Evolutionary conservation across 2,888 invertebrate genomes (phyloP), one percentile per base, ranked within the genome.

Genomic region (Neocrepidodera transversa): DNA sequence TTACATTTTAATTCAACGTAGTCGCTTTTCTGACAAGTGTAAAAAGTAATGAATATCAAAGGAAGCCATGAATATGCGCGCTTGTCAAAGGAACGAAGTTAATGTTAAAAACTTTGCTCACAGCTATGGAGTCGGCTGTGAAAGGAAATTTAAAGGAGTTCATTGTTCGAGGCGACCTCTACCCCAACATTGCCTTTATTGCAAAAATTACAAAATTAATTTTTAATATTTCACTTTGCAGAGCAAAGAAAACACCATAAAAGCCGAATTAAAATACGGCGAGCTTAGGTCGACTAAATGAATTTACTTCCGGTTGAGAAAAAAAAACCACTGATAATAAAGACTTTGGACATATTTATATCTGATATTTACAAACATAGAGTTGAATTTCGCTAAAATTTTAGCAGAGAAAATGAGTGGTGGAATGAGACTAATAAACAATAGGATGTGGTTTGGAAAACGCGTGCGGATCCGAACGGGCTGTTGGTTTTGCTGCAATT

Each of bases 181-280:
- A n/a, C 20, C 23, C 20, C 6, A 40, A 38, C 40, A 40, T 13
- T 55, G 57, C 52, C 38, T 61, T 56, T 57, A 57, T 53, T 49
- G 49, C 40, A 57, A 49, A 62, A 58, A 58, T 62, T 58, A 51
- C 47, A 51, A 58, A 47, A 58, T 62, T 51, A 58, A 58, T 62
- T 55, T 56, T 62, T 62, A 58, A 62, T 62, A 55, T 58, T 58
- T 58, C 58, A 48, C 58, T 62, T 59, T 62, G 53, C 51, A 32
- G 14, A 11, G 36, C 14, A 51, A 58, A 45, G 36, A 45, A 17
- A 49, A 40, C 18, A 28, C 36, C 54, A 47, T 35, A 54, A 47
- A 36, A 57, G 40, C 50, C 20, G 50, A 50, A 51, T 57, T 52
- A 52, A 28, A 40, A 42, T 30, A 30, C 50, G 4, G 36, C 5